A percentile compares a stretch with the other conserved stretches of the same genome.
These are phyloP conservation scores for Graptemys geographica DNA, from an alignment of 2,797 vertebrate genomes.

Conservation along the genomic window DNA sequence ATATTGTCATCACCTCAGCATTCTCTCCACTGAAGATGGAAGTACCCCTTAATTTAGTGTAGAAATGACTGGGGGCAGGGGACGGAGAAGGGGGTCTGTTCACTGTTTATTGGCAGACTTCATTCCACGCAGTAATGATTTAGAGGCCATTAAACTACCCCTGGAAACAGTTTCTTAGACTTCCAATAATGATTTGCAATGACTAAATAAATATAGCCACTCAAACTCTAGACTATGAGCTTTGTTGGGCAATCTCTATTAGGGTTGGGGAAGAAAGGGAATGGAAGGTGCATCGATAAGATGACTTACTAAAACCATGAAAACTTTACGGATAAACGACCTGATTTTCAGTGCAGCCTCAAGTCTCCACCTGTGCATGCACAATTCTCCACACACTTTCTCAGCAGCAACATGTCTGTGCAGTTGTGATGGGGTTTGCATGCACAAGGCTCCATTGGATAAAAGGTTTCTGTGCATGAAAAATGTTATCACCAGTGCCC, in stretches of 20 bases:
- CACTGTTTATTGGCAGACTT: neutral
- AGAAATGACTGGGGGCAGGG: neutral
- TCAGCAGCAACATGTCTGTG: neutral
- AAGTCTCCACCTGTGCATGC: neutral
- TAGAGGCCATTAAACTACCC: neutral
- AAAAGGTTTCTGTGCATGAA: neutral
- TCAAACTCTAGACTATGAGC: neutral
- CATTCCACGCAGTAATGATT: neutral
- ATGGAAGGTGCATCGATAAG: neutral
- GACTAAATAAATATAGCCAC: neutral
- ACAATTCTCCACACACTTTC: neutral
- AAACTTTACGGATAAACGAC: neutral
- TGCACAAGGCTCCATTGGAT: neutral
- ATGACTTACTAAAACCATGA: neutral
- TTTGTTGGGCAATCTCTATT: neutral
- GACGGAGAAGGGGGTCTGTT: rapidly evolving
- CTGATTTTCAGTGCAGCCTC: neutral
- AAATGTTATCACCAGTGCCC: neutral
- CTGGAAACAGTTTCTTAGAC: neutral
- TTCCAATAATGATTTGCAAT: neutral
- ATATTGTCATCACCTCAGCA: slow-evolving; percentile 3
- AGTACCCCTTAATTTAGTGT: neutral
- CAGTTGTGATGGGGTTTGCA: neutral
- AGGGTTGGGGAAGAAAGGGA: neutral
- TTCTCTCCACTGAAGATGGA: neutral